These are phyloP conservation scores for Chromobotia macracanthus DNA, from an alignment of 2,797 vertebrate species.

Conservation along the genomic window DNA sequence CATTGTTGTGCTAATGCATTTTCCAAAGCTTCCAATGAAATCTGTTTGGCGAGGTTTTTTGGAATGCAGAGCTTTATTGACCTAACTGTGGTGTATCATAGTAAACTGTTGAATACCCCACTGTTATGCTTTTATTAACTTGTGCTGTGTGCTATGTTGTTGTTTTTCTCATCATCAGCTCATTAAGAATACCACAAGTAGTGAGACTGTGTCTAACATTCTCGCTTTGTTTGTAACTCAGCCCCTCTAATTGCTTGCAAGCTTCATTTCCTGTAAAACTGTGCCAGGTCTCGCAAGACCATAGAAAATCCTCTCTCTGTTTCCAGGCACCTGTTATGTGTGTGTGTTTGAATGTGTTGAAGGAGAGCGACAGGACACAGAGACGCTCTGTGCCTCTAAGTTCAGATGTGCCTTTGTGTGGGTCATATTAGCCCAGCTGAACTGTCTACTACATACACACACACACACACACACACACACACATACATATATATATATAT, in stretches of 20 bases:
- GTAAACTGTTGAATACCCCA: background rate
- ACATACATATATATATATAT: conserved; percentile 8
- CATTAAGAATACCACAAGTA: conserved; percentile 1
- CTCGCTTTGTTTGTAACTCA: conserved; percentile 23
- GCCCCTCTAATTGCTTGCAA: conserved; percentile 20
- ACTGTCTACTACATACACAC: conserved; percentile 24
- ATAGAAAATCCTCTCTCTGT: conserved; percentile 32
- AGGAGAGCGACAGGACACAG: conserved; percentile 49
- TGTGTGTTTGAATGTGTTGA: conserved; percentile 14
- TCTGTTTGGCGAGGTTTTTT: background rate
- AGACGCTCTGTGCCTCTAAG: conserved; percentile 53
- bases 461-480: conserved; percentile 25
- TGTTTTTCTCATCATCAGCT: background rate
- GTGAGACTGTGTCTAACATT: background rate
- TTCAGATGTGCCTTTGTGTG: conserved; percentile 59
- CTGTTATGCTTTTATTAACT: background rate
- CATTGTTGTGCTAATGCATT: background rate
- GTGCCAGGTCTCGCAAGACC: conserved; percentile 68
- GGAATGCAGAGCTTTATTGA: background rate
- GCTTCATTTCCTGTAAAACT: conserved; percentile 56
- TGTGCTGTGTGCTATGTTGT: background rate
- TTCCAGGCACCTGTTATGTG: conserved; percentile 40
- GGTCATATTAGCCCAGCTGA: conserved; percentile 42
- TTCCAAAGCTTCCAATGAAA: background rate
- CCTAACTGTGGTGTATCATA: background rate